Evolutionary conservation across 2,888 invertebrate species (phyloP), one percentile per base, ranked within the genome.

Genomic region (Hofmannophila pseudospretella): DNA sequence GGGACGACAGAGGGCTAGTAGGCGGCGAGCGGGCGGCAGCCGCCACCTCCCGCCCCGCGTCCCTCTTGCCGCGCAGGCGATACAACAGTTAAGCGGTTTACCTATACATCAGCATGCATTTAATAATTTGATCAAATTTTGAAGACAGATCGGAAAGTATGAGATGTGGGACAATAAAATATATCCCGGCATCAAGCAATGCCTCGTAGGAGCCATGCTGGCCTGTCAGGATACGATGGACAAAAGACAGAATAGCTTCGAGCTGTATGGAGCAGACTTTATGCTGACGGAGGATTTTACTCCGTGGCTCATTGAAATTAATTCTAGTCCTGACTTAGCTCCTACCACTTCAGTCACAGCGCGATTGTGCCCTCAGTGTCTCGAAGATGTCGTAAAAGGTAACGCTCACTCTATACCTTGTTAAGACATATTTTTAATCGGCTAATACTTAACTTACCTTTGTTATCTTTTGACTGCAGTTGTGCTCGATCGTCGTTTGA

Each of bases 271-370:
- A 9, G 97, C 97, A 0, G 98, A 98, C 76, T 98, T 98, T 65
- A 96, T 98, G 94, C 81, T 98, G 39, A 93, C 94, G 30, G 94
- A 96, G 39, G 93, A 94, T 58, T 94, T 93, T 54, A 91, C 92
- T 19, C 96, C 97, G 0, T 97, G 97, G 96, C 88, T 98, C 1
- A 94, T 98, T 49, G 98, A 98, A 78, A 96, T 98, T 49, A 98
- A 98, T 72, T 95, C 96, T 5, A 95, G 96, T 75, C 97, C 98
- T 0, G 95, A 96, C 78, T 90, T 98, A 86, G 94, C 95, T 8
- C 91, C 94, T n/a, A 95, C 95, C 0, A 97, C 97, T 0, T 94
- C 93, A 44, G 95, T 97, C 0, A 98, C 97, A 0, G 92, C 95
- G 0, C 85, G 93, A 33, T 88, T 98, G 61, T 97, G 97, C 66